A percentile compares a stretch with the other conserved stretches of the same genome.
phyloP scores from a whole-genome alignment of 2,113 vertebrate species.

The Cyprinus carpio region DNA sequence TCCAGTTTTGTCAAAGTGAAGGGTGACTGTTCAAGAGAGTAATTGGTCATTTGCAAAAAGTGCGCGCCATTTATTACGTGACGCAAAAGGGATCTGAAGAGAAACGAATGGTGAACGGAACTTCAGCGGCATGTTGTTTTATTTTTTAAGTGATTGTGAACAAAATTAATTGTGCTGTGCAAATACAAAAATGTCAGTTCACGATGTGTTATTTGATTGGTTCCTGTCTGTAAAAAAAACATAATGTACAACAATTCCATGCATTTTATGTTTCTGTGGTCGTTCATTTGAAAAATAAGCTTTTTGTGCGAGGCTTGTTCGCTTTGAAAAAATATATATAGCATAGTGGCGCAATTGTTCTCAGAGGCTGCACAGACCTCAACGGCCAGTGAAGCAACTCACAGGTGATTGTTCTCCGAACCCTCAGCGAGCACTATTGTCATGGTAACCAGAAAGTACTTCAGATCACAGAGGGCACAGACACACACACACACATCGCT shows the following conservation, averaged over 20 bases:
- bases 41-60: conserved; percentile 44
- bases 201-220: not conserved
- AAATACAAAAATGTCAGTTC: not conserved
- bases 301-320: not conserved
- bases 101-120: not conserved
- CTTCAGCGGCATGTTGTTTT: not conserved
- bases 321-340: not conserved
- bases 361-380: conserved; percentile 62
- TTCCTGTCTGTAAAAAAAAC: not conserved
- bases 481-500: conserved; percentile 36
- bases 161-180: not conserved
- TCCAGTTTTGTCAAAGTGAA: conserved; percentile 36
- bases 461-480: conserved; percentile 60
- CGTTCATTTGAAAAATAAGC: not conserved
- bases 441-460: conserved; percentile 73
- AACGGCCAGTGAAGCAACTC: conserved; percentile 39
- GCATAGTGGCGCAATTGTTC: conserved; percentile 39
- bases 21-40: conserved; percentile 43
- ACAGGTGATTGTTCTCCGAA: conserved; percentile 67
- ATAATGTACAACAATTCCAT: not conserved
- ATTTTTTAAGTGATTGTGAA: conserved; percentile 12
- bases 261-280: not conserved
- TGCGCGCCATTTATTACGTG: conserved; percentile 4
- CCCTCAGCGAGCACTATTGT: conserved; percentile 65
- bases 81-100: conserved; percentile 25